phyloP scores from a whole-genome alignment of 2,113 vertebrate genomes.

The Lonchura striata region DNA sequence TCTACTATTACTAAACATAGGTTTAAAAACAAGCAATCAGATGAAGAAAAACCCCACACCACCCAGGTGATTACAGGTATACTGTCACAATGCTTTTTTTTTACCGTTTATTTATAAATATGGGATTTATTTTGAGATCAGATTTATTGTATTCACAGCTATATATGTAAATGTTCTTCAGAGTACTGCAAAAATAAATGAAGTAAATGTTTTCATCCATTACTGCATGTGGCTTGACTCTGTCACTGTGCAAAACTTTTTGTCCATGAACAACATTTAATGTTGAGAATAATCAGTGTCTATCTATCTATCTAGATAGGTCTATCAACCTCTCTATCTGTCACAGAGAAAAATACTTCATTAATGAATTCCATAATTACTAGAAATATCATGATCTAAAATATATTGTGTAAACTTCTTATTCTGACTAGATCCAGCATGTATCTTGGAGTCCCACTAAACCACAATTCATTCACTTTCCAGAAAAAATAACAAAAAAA shows the following conservation, averaged over 20 bases:
- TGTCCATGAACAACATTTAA: background rate
- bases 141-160: background rate
- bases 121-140: background rate
- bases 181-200: background rate
- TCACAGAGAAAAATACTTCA: background rate
- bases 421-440: background rate
- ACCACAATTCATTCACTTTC: background rate
- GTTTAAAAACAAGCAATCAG: background rate
- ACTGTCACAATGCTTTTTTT: background rate
- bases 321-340: background rate
- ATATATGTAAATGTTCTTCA: background rate
- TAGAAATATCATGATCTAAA: background rate
- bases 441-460: background rate
- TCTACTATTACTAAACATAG: background rate
- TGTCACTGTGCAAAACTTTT: background rate
- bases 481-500: background rate
- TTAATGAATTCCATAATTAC: background rate
- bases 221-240: background rate
- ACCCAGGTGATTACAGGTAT: background rate
- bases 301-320: background rate
- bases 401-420: background rate
- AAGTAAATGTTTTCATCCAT: background rate
- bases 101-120: background rate
- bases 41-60: background rate
- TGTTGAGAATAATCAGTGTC: background rate